Evolutionary conservation across 2,888 invertebrate genomes (phyloP).

Genomic region (Pollenia amentaria): DNA sequence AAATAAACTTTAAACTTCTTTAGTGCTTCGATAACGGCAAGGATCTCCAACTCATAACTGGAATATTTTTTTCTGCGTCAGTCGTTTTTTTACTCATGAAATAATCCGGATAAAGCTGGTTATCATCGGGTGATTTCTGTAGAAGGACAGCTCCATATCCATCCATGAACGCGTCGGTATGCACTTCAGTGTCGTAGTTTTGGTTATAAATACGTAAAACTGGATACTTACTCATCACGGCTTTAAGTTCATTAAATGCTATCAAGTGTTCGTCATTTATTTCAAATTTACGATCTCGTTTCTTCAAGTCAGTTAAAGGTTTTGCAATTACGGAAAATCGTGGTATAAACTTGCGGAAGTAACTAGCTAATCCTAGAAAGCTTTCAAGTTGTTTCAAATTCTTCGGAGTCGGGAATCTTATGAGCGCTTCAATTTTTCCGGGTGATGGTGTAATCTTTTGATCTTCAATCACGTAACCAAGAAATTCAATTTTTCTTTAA

Average conservation of each 20-base stretch:
- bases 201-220: conserved; percentile 70
- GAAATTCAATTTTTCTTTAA: conserved; percentile 65
- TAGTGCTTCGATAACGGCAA: conserved; percentile 66
- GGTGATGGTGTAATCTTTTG: too few species aligned
- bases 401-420: conserved; percentile 72
- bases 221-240: too few species aligned
- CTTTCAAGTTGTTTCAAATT: conserved; percentile 76
- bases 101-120: conserved; percentile 66
- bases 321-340: too few species aligned
- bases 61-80: conserved; percentile 40
- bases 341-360: conserved; percentile 76
- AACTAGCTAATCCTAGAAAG: conserved; percentile 78
- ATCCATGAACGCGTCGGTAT: conserved; percentile 69
- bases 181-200: conserved; percentile 62
- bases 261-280: conserved; percentile 72
- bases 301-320: too few species aligned
- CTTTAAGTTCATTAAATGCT: too few species aligned
- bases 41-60: conserved; percentile 46
- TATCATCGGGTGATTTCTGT: conserved; percentile 64
- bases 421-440: conserved; percentile 75
- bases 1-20: conserved; percentile 76
- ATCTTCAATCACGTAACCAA: conserved; percentile 69
- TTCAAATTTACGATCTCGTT: too few species aligned
- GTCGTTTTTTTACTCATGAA: conserved; percentile 60
- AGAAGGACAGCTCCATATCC: conserved; percentile 67